Conservation (phyloP, 2,888 invertebrate genomes). For the Trichopria drosophilae region DNA sequence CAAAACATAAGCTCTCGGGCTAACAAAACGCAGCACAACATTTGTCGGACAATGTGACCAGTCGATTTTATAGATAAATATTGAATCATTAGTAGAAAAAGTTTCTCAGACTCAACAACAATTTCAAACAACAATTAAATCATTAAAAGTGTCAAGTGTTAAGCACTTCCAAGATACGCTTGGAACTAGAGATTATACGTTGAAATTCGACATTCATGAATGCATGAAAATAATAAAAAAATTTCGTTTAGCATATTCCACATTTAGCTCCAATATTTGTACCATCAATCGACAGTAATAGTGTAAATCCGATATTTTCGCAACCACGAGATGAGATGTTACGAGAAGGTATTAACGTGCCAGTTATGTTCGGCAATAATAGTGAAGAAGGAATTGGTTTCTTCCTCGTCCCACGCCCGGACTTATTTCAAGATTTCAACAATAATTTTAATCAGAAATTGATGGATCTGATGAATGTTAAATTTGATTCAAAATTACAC, state of each 20-base stretch:
- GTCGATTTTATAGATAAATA: no score
- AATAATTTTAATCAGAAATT: slow-evolving; percentile 55
- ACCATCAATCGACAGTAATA: slow-evolving; percentile 34
- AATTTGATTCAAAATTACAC: slow-evolving; percentile 39
- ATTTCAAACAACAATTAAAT: no score
- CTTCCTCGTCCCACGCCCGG: background rate
- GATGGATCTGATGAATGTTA: slow-evolving; percentile 52
- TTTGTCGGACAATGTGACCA: no score
- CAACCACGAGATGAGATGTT: slow-evolving; percentile 48
- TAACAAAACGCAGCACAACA: no score
- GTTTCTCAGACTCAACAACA: no score
- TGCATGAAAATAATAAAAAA: background rate
- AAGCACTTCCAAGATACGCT: no score
- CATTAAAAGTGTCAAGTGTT: no score
- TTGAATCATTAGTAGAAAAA: no score
- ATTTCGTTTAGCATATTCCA: slow-evolving; percentile 22
- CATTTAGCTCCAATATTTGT: slow-evolving; percentile 16
- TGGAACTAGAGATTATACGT: no score
- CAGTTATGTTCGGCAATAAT: slow-evolving; percentile 61
- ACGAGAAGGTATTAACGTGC: slow-evolving; percentile 57
- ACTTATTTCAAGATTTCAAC: slow-evolving; percentile 19
- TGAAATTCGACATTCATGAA: no score
- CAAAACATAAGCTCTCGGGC: no score
- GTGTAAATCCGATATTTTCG: slow-evolving; percentile 41
- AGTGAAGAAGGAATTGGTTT: slow-evolving; percentile 59